Evolutionary conservation across 2,113 vertebrate genomes (phyloP).

Genomic region (Gymnocephalus cernua): DNA sequence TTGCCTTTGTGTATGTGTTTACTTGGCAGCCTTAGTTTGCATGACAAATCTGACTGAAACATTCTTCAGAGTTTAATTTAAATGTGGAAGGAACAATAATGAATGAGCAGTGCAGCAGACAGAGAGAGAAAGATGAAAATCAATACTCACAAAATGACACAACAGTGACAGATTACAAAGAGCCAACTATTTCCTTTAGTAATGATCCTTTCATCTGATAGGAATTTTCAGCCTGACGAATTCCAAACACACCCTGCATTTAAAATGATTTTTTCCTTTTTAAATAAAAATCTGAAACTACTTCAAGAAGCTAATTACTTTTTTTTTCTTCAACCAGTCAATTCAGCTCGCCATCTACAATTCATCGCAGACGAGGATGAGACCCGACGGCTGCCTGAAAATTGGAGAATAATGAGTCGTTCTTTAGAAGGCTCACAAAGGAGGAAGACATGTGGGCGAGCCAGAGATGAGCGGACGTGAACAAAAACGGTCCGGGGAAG

Average conservation of each 20-base stretch:
- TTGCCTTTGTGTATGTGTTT: background rate
- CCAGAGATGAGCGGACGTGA: conserved; percentile 11
- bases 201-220: conserved; percentile 11
- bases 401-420: conserved; percentile 57
- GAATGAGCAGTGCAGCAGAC: background rate
- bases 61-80: background rate
- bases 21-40: background rate
- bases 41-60: conserved; percentile 1
- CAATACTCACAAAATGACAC: conserved; percentile 1
- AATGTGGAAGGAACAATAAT: background rate
- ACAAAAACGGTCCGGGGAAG: conserved; percentile 11
- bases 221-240: background rate
- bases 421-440: conserved; percentile 38
- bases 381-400: conserved; percentile 54
- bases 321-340: conserved; percentile 41
- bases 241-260: background rate
- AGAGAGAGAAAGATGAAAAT: background rate
- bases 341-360: conserved; percentile 56
- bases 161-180: background rate
- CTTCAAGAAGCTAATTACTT: conserved; percentile 53
- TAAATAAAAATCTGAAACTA: background rate
- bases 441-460: conserved; percentile 22
- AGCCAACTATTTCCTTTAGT: background rate
- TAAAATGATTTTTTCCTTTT: background rate
- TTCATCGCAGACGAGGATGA: conserved; percentile 49